These are phyloP conservation scores for Cheilosia impressa DNA, from an alignment of 2,888 invertebrate genomes.

Conservation along the genomic window DNA sequence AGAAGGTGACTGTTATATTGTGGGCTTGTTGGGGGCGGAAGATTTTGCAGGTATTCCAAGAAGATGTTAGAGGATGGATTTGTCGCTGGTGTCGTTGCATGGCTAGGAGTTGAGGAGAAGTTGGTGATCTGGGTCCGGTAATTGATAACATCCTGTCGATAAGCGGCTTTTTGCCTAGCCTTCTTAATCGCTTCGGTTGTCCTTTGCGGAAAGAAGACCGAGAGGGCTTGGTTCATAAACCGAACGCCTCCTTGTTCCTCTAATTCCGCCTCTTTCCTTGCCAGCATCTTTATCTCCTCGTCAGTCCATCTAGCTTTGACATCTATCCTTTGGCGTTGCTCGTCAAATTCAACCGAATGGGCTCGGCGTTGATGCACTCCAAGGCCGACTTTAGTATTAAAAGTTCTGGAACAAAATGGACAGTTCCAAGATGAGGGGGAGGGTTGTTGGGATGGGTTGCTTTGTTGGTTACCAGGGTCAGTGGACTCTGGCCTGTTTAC, in stretches of 20 bases:
- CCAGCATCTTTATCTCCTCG: not conserved
- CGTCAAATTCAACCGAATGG: not conserved
- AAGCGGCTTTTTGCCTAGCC: not conserved
- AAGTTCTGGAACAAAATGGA: not conserved
- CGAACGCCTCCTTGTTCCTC: not conserved
- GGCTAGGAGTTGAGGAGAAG: not conserved
- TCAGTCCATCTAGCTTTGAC: not conserved
- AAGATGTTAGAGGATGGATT: not conserved
- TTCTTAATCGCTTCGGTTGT: no score
- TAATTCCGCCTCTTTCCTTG: not conserved
- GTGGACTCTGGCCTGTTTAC: not conserved
- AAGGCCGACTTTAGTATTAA: not conserved
- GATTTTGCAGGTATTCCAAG: not conserved
- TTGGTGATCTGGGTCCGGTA: not conserved
- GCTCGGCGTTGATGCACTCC: not conserved
- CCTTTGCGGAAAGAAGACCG: not conserved
- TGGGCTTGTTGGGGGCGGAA: not conserved
- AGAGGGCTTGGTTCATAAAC: not conserved
- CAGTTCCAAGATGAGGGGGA: not conserved
- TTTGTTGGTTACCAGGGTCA: not conserved
- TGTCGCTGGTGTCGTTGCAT: not conserved
- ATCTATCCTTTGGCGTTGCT: not conserved
- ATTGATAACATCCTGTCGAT: not conserved
- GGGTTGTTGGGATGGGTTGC: not conserved
- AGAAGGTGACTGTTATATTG: fast-evolving